Conservation (phyloP, 2,797 vertebrate genomes). For the Falco concolor region DNA sequence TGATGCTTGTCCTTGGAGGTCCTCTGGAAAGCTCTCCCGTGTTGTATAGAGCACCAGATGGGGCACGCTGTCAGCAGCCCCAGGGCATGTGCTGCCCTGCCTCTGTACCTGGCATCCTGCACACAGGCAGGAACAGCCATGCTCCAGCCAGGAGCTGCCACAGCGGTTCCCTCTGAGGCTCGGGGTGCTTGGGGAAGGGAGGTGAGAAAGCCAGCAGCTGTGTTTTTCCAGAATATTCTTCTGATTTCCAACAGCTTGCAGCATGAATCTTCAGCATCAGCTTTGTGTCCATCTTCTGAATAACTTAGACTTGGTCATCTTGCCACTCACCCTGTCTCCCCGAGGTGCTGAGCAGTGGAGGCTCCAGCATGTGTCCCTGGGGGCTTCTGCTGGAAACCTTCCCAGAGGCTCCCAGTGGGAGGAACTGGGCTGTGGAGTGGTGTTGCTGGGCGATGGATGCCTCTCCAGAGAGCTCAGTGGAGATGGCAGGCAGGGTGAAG, state of each 20-base stretch:
- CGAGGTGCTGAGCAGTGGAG: neutral
- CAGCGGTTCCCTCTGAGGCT: neutral
- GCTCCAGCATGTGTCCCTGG: neutral
- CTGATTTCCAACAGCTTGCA: neutral
- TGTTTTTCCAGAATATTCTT: neutral
- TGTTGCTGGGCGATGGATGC: neutral
- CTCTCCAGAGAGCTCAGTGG: neutral
- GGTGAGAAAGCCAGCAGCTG: neutral
- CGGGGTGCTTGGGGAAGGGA: neutral
- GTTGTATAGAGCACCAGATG: neutral
- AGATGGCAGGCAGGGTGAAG: fast-evolving
- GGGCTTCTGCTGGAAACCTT: neutral
- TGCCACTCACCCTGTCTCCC: neutral
- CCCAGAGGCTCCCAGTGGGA: neutral
- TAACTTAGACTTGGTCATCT: neutral
- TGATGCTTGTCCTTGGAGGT: neutral
- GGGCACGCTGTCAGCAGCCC: neutral
- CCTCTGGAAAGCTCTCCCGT: neutral
- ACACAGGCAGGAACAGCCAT: neutral
- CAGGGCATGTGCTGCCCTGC: neutral
- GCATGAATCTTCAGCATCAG: neutral
- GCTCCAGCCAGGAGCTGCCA: neutral
- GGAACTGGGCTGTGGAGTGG: neutral
- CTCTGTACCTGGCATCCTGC: neutral
- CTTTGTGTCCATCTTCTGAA: neutral